Conservation (phyloP, 2,888 invertebrate species). For the Dryococelus australis region DNA sequence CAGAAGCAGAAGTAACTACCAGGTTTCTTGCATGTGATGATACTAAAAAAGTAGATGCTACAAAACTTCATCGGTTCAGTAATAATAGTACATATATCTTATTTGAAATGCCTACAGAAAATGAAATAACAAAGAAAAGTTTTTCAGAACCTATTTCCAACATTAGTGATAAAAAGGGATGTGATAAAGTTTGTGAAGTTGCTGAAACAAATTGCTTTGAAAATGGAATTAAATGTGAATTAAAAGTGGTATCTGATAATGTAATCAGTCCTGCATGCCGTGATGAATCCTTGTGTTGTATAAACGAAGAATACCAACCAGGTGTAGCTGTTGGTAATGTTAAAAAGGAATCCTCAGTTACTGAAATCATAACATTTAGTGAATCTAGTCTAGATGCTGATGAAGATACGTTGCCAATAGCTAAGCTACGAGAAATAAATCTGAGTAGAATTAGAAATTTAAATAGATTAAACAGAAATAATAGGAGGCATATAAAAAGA, state of each 20-base stretch:
- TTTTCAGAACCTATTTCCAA: not conserved
- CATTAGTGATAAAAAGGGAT: not conserved
- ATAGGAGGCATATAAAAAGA: not conserved
- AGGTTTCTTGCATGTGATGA: no score
- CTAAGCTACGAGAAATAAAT: conserved; percentile 36
- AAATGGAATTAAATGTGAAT: not conserved
- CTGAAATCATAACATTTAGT: not conserved
- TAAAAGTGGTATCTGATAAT: not conserved
- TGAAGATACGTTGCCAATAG: conserved; percentile 36
- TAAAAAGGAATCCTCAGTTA: not conserved
- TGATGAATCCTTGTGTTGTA: not conserved
- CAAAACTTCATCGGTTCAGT: not conserved
- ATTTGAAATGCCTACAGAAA: not conserved
- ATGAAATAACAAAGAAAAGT: not conserved
- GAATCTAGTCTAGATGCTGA: conserved; percentile 13
- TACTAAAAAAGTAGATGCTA: not conserved
- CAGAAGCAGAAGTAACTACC: not conserved
- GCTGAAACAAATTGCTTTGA: not conserved
- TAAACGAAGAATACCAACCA: not conserved
- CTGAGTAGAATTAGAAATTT: conserved; percentile 3
- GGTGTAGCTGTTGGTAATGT: not conserved
- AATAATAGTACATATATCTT: not conserved
- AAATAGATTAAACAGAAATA: not conserved
- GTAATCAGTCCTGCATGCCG: not conserved
- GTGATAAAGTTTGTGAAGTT: not conserved